A percentile compares a stretch with the other conserved stretches of the same genome.
phyloP scores from a whole-genome alignment of 2,113 vertebrate species.

The Chionomys nivalis region DNA sequence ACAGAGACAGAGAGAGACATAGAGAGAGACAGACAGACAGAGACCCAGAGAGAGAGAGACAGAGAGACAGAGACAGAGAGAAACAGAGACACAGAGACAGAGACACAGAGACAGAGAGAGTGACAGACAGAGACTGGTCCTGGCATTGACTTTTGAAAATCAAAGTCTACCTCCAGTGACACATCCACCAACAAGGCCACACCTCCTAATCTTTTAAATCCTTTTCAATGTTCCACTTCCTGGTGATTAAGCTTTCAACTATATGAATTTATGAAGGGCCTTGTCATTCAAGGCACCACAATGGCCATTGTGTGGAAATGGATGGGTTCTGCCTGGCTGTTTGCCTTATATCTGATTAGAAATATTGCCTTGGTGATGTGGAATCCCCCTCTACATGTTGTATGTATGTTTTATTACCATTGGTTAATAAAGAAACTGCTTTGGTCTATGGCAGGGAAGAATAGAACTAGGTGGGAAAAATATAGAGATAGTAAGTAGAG shows the following conservation, averaged over 20 bases:
- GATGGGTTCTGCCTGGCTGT: background rate
- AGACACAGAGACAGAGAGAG: too few species aligned
- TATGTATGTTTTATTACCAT: too few species aligned
- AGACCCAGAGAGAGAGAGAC: too few species aligned
- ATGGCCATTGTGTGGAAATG: background rate
- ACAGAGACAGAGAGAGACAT: too few species aligned
- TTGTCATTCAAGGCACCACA: background rate
- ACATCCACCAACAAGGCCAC: background rate
- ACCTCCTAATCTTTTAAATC: background rate
- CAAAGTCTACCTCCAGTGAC: background rate
- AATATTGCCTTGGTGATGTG: too few species aligned
- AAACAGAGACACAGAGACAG: background rate
- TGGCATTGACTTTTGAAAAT: background rate
- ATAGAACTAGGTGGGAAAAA: too few species aligned
- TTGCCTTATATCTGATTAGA: background rate
- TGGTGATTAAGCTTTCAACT: background rate
- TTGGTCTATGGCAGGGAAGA: too few species aligned
- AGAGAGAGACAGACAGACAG: too few species aligned
- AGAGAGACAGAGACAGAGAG: background rate
- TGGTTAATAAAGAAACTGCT: too few species aligned
- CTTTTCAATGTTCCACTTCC: background rate
- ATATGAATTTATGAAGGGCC: too few species aligned
- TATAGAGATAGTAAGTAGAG: too few species aligned
- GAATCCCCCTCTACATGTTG: too few species aligned
- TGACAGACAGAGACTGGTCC: background rate